Base-by-base conservation (phyloP, 2,797 vertebrate species). In the Salmo trutta region DNA sequence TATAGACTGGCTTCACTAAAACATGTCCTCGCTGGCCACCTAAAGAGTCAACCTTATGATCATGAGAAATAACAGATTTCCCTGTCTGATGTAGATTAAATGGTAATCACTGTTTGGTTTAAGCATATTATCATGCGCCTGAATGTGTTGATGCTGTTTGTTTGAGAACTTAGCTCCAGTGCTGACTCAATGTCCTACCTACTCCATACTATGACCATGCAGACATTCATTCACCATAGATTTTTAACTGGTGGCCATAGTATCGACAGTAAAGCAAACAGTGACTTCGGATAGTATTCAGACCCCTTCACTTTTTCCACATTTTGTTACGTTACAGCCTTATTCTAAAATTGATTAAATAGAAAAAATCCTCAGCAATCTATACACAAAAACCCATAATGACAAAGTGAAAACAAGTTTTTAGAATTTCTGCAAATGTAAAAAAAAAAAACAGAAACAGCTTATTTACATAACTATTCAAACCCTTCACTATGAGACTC, bases 21-120 rank as follows among this genome's bases (percentile, higher is more conserved):
- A 31, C 21, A 52, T 15, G 83, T 17, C 69, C 15, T 59, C 19
- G 6, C 56, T 59, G 4, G n/a, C 74, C 75, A 82, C 74, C 70
- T 69, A 69, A 17, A 31, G 31, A 41, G 16, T 7, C 15, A 27
- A 16, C 4, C 7, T 41, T 41, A 36, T 17, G 31, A n/a, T 69
- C 3, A n/a, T 33, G 31, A 19, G 17, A 36, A 33, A 41, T 6
- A 68, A 69, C 17, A 69, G 6, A 69, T 33, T 6, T 69, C 67
- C 15, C 33, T 69, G 12, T 69, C 67, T 69, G 29, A 69, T 36
- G 67, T 8, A 69, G 3, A 69, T n/a, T 31, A 41, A 7, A 69
- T 69, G 31, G 10, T 68, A 12, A 29, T 15, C 64, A 31, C 24
- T 24, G 64, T 65, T 14, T 27, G 24, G 17, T 17, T 59, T 19